phyloP scores from a whole-genome alignment of 2,888 invertebrate species.

The Teleogryllus oceanicus region DNA sequence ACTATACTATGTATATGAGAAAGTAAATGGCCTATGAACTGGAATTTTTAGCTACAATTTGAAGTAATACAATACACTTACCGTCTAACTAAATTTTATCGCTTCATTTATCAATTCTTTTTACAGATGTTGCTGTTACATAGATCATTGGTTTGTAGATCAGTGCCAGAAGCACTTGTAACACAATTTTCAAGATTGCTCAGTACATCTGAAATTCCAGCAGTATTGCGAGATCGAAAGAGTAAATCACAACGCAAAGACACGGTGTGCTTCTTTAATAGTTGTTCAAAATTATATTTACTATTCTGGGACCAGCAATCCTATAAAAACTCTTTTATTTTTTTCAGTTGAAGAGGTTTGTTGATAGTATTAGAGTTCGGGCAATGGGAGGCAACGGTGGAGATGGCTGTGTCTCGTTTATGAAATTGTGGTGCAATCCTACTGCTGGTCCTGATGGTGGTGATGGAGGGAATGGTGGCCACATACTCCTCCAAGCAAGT shows the following conservation, averaged over 20 bases:
- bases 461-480: constrained; percentile 94
- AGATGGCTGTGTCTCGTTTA: constrained; percentile 85
- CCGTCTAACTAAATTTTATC: too few species aligned
- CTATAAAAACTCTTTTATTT: too few species aligned
- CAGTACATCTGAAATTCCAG: neutral
- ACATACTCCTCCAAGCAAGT: constrained; percentile 78
- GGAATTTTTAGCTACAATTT: too few species aligned
- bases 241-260: constrained; percentile 6
- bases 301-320: neutral
- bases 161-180: neutral
- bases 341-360: constrained; percentile 59
- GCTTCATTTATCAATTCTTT: too few species aligned
- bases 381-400: constrained; percentile 86
- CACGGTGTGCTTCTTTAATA: constrained; percentile 21
- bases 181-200: neutral
- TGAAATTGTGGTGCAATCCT: constrained; percentile 77
- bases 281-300: constrained; percentile 12
- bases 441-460: constrained; percentile 93
- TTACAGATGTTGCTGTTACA: too few species aligned
- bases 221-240: neutral
- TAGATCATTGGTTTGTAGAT: too few species aligned
- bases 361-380: constrained; percentile 66
- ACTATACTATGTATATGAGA: too few species aligned
- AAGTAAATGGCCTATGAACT: too few species aligned
- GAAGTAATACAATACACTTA: too few species aligned